A percentile compares a stretch with the other conserved stretches of the same genome.
phyloP scores from a whole-genome alignment of 2,888 invertebrate genomes.

The Sminthurinus aureus region DNA sequence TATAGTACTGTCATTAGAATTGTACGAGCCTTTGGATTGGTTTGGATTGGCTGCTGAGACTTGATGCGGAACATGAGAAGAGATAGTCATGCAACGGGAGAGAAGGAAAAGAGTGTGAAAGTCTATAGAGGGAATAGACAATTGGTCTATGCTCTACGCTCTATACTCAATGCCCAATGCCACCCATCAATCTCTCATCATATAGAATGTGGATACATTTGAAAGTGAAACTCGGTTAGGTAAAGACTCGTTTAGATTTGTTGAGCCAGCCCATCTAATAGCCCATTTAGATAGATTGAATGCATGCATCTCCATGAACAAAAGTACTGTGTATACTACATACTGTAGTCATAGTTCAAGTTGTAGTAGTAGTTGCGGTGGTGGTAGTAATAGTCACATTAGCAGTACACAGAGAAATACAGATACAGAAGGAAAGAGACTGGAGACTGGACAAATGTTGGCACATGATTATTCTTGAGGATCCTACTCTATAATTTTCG shows the following conservation, averaged over 20 bases:
- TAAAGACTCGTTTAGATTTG: background rate
- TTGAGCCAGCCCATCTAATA: slow-evolving; percentile 21
- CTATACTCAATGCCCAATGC: background rate
- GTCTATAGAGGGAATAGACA: background rate
- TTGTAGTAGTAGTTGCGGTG: no score
- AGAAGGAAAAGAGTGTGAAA: background rate
- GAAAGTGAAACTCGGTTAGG: background rate
- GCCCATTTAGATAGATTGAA: slow-evolving; percentile 21
- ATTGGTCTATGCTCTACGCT: background rate
- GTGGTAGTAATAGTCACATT: background rate
- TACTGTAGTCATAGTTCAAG: no score
- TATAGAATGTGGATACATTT: background rate
- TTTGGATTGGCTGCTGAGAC: background rate
- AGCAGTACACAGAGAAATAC: background rate
- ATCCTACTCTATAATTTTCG: slow-evolving; percentile 32
- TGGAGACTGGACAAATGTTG: slow-evolving; percentile 23
- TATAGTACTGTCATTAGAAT: no score
- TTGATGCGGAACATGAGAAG: background rate
- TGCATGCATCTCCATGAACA: background rate
- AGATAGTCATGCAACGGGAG: background rate
- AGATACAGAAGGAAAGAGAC: background rate
- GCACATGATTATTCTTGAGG: slow-evolving; percentile 27
- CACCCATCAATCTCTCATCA: background rate
- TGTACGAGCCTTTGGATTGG: no score
- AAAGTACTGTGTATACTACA: no score